These are phyloP conservation scores for Rhodinocichla rosea DNA, from an alignment of 2,113 vertebrate genomes.

Conservation along the genomic window DNA sequence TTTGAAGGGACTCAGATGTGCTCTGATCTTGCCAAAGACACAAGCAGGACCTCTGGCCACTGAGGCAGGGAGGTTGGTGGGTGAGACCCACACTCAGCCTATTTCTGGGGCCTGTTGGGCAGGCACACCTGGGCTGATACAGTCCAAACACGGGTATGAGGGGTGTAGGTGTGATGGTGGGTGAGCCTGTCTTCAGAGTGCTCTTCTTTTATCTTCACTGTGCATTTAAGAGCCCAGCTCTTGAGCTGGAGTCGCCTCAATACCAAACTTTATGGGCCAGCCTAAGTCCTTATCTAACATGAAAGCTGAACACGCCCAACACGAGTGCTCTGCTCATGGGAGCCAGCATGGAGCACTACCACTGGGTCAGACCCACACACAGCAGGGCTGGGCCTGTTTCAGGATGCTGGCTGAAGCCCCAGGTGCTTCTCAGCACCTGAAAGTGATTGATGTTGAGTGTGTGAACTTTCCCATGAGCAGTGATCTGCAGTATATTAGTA, in stretches of 20 bases:
- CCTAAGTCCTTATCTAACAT: background rate
- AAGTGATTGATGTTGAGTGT: accelerated
- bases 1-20: background rate
- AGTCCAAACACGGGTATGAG: background rate
- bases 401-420: background rate
- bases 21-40: background rate
- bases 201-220: background rate
- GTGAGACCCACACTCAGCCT: no score
- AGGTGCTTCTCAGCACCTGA: background rate
- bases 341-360: background rate
- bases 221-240: background rate
- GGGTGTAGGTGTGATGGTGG: background rate
- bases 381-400: background rate
- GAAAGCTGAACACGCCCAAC: background rate
- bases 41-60: background rate
- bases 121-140: background rate
- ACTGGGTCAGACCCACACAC: background rate
- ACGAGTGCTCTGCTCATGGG: background rate
- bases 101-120: background rate
- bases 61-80: background rate
- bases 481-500: background rate
- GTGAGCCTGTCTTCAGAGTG: background rate
- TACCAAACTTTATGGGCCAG: background rate
- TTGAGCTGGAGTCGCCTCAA: background rate
- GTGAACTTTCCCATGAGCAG: background rate